Evolutionary conservation across 1,140 invertebrate genomes (phyloP), one percentile per base, ranked within the genome.

Genomic region (Chironomus striatipennis): DNA sequence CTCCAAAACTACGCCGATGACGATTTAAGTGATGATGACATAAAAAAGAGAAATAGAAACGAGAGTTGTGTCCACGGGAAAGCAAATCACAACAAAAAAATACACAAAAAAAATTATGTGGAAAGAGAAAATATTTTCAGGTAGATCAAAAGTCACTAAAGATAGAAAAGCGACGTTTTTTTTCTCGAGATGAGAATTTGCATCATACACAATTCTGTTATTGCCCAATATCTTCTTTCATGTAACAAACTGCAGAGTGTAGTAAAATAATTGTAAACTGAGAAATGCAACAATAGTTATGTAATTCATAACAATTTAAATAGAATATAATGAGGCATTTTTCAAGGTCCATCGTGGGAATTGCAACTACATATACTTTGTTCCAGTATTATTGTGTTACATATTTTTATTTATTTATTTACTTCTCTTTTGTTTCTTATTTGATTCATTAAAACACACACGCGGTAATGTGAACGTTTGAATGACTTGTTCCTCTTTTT

Each of bases 341-440:
- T 57, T 57, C 47, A 57, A 57, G 47, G 47, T 57, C 47, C 47
- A 57, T 57, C 12, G 47, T 57, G 47, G 47, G 47, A 57, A 57
- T 57, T 57, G 47, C 24, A 34, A 2, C 24, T 34, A 34, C 24
- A 34, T 34, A 34, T 34, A 34, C 24, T 2, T 34, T 34, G 24
- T 34, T 34, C 24, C 24, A 34, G 5, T 34, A 34, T 34, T 34
- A 34, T 34, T 34, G 24, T 34, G 24, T 34, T 34, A 34, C 5
- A 5, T 34, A 34, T 34, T 34, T 57, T 15, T 15, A 57, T 57
- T 12, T n/a, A 57, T 57, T 15, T 12, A 47, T 47, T 47, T 47
- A 9, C 9, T 3, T 47, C 15, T 47, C 43, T 15, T 47, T 47
- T 47, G 9, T 8, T 47, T 47, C 43, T 47, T n/a, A n/a, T 43